Conservation (phyloP, 2,797 vertebrate species). For the Eptatretus atami region DNA sequence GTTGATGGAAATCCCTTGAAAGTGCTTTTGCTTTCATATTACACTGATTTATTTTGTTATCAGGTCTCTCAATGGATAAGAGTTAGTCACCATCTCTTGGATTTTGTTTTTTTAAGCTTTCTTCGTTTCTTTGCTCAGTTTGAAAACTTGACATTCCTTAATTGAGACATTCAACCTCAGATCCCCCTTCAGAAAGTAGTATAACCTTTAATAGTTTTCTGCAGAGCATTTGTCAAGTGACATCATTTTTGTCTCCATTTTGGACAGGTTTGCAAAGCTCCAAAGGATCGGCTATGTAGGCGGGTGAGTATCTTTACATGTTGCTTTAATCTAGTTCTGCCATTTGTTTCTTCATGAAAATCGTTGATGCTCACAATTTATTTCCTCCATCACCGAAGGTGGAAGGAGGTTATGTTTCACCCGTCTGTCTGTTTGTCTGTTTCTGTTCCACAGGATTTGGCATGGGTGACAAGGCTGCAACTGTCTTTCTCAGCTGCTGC, state of each 20-base stretch:
- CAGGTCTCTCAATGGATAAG: no score
- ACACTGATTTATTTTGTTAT: no score
- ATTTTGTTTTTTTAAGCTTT: no score
- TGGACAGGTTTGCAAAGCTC: constrained; percentile 61
- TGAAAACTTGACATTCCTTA: no score
- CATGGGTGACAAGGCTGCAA: constrained; percentile 52
- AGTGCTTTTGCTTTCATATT: no score
- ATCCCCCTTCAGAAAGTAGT: background rate
- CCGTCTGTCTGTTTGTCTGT: background rate
- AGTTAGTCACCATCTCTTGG: no score
- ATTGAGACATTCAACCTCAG: no score
- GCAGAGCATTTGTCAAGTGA: background rate
- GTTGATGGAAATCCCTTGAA: no score
- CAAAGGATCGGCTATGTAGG: constrained; percentile 75
- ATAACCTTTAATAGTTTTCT: background rate
- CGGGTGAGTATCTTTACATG: constrained; percentile 24
- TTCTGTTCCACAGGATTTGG: constrained; percentile 38
- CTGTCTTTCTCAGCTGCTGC: constrained; percentile 51
- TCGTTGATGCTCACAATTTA: background rate
- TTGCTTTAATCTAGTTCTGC: background rate
- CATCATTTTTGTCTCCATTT: constrained; percentile 6
- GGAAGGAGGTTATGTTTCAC: no score
- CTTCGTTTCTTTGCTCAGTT: no score
- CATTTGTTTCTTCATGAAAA: no score
- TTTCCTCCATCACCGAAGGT: no score